Evolutionary conservation across 2,888 invertebrate genomes (phyloP), one percentile per base, ranked within the genome.

Genomic region (Dryocosmus kuriphilus): DNA sequence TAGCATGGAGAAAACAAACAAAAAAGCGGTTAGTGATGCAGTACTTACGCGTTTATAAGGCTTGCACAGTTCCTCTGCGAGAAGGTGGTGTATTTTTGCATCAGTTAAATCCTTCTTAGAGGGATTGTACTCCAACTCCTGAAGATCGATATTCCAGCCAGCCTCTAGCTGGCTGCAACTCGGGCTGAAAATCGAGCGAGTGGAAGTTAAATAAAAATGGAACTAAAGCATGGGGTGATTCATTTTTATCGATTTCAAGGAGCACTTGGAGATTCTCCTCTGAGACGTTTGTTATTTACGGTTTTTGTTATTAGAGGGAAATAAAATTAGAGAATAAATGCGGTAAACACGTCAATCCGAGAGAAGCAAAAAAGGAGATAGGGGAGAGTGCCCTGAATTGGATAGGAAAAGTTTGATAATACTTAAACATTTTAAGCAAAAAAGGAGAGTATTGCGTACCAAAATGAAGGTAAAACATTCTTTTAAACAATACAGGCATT

Each of bases 141-240:
- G 97, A 94, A 98, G 96, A 89, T 98, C 98, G 88, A 98, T 95
- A 91, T 98, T 98, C 95, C 97, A 97, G 82, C 96, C 96, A 1
- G 95, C 94, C 91, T 97, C 97, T 90, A 97, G 92, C 92, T 97
- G 97, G 88, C 96, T 96, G 90, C 96, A 95, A 92, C 97, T 97
- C 81, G 96, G 96, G 91, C 96, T 96, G 92, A 77, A 93, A 85
- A 77, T 74, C 78, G 71, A 75, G 77, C 81, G 79, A 81, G 82
- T 80, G 11, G 78, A 75, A 24, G 55, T 9, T 30, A 6, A 22
- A 71, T 30, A 5, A 51, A 71, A 19, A 3, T 30, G 27, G 32
- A 51, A 14, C 24, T 14, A 11, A 57, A 11, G 8, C 7, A n/a
- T 9, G 57, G 27, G 14, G 24, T 57, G 24, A 57, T 57, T 57